Conservation (phyloP, 2,888 invertebrate species). For the Dorcus parallelipipedus region DNA sequence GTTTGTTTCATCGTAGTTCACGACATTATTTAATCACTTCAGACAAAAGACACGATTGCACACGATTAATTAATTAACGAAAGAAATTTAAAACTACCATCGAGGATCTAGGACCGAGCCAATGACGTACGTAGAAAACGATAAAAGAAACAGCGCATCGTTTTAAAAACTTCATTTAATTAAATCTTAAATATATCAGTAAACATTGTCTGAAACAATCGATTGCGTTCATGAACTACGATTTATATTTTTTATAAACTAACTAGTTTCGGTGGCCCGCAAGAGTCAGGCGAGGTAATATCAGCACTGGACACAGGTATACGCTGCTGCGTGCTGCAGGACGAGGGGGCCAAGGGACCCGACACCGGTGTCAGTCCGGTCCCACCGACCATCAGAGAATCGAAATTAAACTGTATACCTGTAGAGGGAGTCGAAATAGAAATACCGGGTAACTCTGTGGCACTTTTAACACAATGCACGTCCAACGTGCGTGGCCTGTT, state of each 20-base stretch:
- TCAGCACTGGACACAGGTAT: conserved; percentile 52
- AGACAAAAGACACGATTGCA: conserved; percentile 5
- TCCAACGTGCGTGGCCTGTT: conserved; percentile 72
- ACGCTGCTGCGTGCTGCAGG: conserved; percentile 74
- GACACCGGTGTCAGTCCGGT: conserved; percentile 87
- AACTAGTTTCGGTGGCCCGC: conserved; percentile 73
- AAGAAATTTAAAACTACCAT: too few species aligned
- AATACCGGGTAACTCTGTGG: conserved; percentile 70
- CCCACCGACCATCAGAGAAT: conserved; percentile 90
- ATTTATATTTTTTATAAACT: conserved; percentile 61
- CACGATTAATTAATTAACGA: too few species aligned
- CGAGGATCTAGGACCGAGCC: too few species aligned
- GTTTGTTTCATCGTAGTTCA: conserved; percentile 18
- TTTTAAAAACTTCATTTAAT: background rate
- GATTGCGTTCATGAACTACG: conserved; percentile 19
- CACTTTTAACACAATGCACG: conserved; percentile 46
- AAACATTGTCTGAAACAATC: background rate
- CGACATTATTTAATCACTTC: conserved; percentile 7
- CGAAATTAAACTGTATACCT: conserved; percentile 86
- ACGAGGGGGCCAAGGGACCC: conserved; percentile 62
- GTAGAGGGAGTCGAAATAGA: conserved; percentile 85
- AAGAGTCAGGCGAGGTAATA: conserved; percentile 71
- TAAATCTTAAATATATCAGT: background rate
- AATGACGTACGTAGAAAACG: background rate
- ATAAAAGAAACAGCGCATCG: background rate